Base-by-base conservation (phyloP, 2,797 vertebrate genomes). In the Anguilla anguilla region DNA sequence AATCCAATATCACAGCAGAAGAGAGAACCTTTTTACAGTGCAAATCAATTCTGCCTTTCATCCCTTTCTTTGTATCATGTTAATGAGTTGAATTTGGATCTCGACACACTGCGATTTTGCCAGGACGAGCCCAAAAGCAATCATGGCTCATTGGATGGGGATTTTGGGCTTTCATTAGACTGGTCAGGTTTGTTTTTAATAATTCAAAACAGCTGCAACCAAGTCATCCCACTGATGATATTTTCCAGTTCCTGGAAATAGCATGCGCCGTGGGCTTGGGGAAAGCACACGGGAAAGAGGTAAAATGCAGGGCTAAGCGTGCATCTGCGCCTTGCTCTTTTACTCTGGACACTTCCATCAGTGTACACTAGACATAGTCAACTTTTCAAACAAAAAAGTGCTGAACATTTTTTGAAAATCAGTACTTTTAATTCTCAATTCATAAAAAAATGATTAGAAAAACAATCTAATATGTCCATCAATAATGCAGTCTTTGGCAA, bases 121-220 rank as follows among this genome's bases (percentile, higher is more conserved):
- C 43, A 51, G 11, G 51, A 82, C 25, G 28, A 82, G 79, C 22
- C 46, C 55, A 84, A 84, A 86, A 72, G 85, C 85, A 86, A 86
- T 86, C 64, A 74, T 6, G 57, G 57, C 51, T 74, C 64, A 53
- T 86, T 77, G 85, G 51, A 84, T 10, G 6, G 28, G 53, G 83
- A 59, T 39, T 86, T 85, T 77, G 11, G 28, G 15, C 28, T 69
- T 72, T 86, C 69, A 86, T 86, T 77, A 84, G 53, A 61, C 55
- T 59, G 55, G 57, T 61, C 83, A 59, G 83, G 57, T 59, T 61
- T 39, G 83, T 84, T 84, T 74, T 84, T 84, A 57, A 84, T 84
- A 19, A 39, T 84, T 82, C 19, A 82, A n/a, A 49, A 51, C 79
- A 51, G 46, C 79, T 49, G 79, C 43, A 82, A 51, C 79, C 43